Base-by-base conservation (phyloP, 1,140 invertebrate species). In the Reticulitermes speratus region DNA sequence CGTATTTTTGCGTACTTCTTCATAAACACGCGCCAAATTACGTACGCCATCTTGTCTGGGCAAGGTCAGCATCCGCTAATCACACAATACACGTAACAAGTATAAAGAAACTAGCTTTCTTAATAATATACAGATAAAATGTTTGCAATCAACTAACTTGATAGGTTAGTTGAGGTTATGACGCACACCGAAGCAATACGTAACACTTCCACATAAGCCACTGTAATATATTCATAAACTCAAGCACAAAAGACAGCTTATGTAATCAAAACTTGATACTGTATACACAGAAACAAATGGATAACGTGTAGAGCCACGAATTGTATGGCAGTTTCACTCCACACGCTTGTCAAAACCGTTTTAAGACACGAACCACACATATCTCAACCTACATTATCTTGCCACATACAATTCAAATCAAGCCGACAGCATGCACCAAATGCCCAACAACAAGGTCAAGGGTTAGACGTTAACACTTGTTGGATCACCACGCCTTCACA, bases 1-100 rank as follows among this genome's bases (percentile, higher is more conserved):
- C 91, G 90, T 87, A 92, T 91, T 89, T 92, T 92, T 87, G 90
- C 90, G 87, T 92, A 92, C 88, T 91, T 91, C 88, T 92, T 92
- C 90, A 91, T 92, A 83, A 92, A 89, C 82, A 92, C 91, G 82
- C 91, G 89, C 91, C 91, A 92, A 84, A 92, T 89, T 45, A 92
- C 91, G 89, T 92, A 92, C 87, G 92, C 91, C 91, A 92, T 92
- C 11, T 16, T 44, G 48, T 45, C 25, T 84, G 83, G 82, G 44
- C 30, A 23, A 44, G 11, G 44, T 83, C 0, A 12, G 16, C 0
- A 83, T 38, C 21, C 3, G 16, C 30, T 83, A 38, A 25, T 25
- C 11, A 44, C 12, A 44, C 82, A 11, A n/a, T 19, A 3, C 38
- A 45, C 16, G 44, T 23, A n/a, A 14, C 9, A 14, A n/a, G 23